Conservation (phyloP, 2,888 invertebrate species). For the Drosophila anomalata region DNA sequence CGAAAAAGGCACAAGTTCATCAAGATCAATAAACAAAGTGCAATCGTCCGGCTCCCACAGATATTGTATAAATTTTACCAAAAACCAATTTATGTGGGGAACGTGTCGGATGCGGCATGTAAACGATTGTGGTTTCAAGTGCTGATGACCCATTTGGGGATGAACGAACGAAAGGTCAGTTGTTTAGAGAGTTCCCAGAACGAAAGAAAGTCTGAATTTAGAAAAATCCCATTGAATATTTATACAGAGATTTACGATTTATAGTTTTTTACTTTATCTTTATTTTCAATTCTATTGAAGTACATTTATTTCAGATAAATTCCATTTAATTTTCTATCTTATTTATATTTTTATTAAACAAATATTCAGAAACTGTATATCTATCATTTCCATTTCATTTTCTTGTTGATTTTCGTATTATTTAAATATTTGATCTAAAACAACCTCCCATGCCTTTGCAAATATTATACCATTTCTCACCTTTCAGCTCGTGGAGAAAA, state of each 20-base stretch:
- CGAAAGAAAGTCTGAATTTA: not conserved
- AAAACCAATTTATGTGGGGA: conserved; percentile 32
- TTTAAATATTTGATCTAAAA: not conserved
- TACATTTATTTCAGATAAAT: not conserved
- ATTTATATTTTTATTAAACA: not conserved
- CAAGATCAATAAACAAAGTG: conserved; percentile 66
- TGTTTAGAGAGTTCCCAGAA: not conserved
- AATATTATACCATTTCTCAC: conserved; percentile 2
- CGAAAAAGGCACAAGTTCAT: conserved; percentile 24
- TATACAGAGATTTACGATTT: conserved; percentile 10
- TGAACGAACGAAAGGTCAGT: conserved; percentile 23
- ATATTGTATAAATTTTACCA: conserved; percentile 12
- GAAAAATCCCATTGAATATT: not conserved
- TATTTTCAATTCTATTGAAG: not conserved
- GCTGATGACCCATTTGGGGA: conserved; percentile 21
- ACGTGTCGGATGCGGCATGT: conserved; percentile 10
- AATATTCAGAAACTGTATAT: not conserved
- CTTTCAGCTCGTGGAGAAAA: conserved; percentile 4
- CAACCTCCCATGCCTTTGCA: not conserved
- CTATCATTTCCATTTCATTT: not conserved
- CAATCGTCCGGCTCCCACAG: conserved; percentile 8
- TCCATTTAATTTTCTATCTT: not conserved
- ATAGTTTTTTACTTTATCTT: not conserved
- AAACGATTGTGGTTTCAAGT: conserved; percentile 18
- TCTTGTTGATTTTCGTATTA: not conserved